A percentile compares a stretch with the other conserved stretches of the same genome.
phyloP scores from a whole-genome alignment of 2,113 vertebrate genomes.

The Daphoenositta chrysoptera region DNA sequence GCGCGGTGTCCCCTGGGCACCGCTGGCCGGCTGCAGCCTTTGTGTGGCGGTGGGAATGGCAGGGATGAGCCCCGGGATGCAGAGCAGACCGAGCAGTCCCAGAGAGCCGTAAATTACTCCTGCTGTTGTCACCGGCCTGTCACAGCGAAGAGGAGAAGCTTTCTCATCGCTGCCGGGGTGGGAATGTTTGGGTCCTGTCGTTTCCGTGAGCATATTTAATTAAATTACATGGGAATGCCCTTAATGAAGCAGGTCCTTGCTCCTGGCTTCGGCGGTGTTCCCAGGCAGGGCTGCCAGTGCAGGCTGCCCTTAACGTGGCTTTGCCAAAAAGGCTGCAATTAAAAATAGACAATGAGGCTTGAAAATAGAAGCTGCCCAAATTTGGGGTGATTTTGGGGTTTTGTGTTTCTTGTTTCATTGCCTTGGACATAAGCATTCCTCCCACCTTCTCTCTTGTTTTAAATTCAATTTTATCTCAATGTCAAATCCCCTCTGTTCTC shows the following conservation, averaged over 20 bases:
- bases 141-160: background rate
- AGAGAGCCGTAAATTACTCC: conserved; percentile 37
- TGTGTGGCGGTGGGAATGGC: conserved; percentile 21
- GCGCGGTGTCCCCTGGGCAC: background rate
- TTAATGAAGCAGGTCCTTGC: conserved; percentile 2
- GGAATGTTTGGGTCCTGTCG: background rate
- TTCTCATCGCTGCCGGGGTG: conserved; percentile 24
- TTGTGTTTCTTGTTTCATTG: background rate
- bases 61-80: background rate
- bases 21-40: background rate
- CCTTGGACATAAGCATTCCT: background rate
- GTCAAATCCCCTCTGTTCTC: background rate
- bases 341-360: background rate
- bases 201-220: conserved; percentile 18
- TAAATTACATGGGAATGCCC: background rate
- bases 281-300: background rate
- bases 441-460: background rate
- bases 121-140: background rate
- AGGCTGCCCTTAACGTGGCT: background rate
- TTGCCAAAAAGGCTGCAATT: background rate
- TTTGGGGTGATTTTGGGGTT: fast-evolving
- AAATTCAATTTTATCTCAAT: background rate
- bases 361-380: background rate
- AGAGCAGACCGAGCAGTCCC: background rate
- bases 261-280: background rate